Conservation (phyloP, 2,797 vertebrate species). For the Amphiprion clarkii region DNA sequence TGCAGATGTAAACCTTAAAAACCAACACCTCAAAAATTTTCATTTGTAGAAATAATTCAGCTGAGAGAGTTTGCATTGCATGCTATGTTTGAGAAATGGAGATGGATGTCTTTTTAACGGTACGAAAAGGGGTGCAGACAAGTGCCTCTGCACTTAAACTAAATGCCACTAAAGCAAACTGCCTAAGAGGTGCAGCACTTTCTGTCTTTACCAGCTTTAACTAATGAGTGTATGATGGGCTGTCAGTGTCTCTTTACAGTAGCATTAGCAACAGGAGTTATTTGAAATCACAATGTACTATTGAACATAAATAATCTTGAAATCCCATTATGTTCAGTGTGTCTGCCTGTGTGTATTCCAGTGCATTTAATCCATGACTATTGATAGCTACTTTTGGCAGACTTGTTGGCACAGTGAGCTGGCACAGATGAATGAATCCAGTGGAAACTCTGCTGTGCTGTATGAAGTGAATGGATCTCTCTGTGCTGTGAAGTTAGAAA, state of each 20-base stretch:
- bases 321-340: slow-evolving; percentile 38
- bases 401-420: slow-evolving; percentile 31
- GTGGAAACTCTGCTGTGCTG: not conserved
- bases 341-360: slow-evolving; percentile 18
- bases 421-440: slow-evolving; percentile 25
- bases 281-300: slow-evolving; percentile 42
- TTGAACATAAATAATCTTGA: slow-evolving; percentile 48
- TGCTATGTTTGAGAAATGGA: not conserved
- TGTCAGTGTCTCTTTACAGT: slow-evolving; percentile 40
- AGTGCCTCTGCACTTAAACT: slow-evolving; percentile 13
- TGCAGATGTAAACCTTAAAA: no score
- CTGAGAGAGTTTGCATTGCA: not conserved
- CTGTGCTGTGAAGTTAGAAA: not conserved
- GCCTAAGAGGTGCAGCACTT: slow-evolving; percentile 14
- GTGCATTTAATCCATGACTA: slow-evolving; percentile 34
- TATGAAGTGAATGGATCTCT: not conserved
- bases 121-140: not conserved
- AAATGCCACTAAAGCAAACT: slow-evolving; percentile 27
- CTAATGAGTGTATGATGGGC: slow-evolving; percentile 35
- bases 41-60: no score
- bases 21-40: no score
- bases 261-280: slow-evolving; percentile 34
- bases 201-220: slow-evolving; percentile 23
- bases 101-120: no score
- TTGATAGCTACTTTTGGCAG: slow-evolving; percentile 45